Evolutionary conservation across 2,113 vertebrate genomes (phyloP), one percentile per base, ranked within the genome.

Genomic region (Cheirogaleus medius): DNA sequence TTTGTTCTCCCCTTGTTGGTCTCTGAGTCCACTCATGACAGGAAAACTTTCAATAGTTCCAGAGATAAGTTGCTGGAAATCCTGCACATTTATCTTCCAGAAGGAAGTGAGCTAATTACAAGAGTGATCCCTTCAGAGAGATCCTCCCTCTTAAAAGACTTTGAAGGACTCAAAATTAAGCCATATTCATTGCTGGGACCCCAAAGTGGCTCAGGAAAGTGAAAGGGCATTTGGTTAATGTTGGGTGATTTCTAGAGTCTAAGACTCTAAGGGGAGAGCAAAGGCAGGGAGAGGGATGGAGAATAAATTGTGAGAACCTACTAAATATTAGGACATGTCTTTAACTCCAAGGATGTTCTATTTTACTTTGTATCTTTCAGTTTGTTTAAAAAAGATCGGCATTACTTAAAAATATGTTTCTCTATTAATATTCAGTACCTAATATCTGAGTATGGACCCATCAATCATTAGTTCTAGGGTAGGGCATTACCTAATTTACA

Each of bases 401-500:
- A 20, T 63, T 21, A 42, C n/a, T 80, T 93, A 90, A 69, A 49
- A 0, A 58, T 66, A 34, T 29, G 3, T 97, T 92, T 73, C 18
- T 60, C 39, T 81, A 37, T 86, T 92, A 80, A 68, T 64, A 94
- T 74, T 47, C 15, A 86, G 27, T 76, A 90, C 9, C 87, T 94
- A 23, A 32, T 77, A 85, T 83, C 37, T 89, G 29, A 86, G 18
- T 89, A 87, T 12, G 39, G 34, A 84, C 58, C 29, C 32, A 52
- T 87, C 20, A 97, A 69, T 97, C n/a, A 69, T 87, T 96, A 87
- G 27, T 64, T 90, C 27, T 95, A 60, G 20, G 54, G 58, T 87
- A 94, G 64, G 58, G 92, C n/a, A 87, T 69, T 93, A 37, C 14
- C 64, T 91, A 90, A 87, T 81, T 96, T 95, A 90, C 20, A 97